Percentiles rank a stretch among this genome's conserved stretches.
Evolutionary conservation across 2,113 vertebrate genomes (phyloP).

Genomic region (Hemiscyllium ocellatum): DNA sequence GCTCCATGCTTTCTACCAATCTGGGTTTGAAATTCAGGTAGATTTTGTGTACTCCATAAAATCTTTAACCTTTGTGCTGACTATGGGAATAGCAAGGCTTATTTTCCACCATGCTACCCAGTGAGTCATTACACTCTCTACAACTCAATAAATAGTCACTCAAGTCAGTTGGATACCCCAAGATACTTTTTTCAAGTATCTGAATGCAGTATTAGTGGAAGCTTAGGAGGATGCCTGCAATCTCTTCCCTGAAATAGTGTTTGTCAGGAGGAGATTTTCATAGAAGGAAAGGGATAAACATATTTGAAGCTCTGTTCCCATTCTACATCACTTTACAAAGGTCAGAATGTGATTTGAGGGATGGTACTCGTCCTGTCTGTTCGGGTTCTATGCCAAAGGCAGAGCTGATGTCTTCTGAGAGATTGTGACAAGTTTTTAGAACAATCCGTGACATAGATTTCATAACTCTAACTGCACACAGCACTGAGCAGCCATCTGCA

Average conservation of each 20-base stretch:
- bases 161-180: not conserved
- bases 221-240: no score
- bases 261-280: not conserved
- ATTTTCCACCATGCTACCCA: no score
- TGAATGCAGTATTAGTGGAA: not conserved
- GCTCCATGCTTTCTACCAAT: no score
- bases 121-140: no score
- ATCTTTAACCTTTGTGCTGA: no score
- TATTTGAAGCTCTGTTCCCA: not conserved
- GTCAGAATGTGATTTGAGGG: not conserved
- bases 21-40: no score
- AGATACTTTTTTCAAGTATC: not conserved
- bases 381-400: not conserved
- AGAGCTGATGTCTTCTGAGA: not conserved
- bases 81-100: no score
- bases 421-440: not conserved
- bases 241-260: not conserved
- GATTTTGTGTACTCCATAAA: no score
- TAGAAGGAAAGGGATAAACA: not conserved
- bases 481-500: not conserved
- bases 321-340: not conserved
- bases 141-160: not conserved
- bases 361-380: not conserved
- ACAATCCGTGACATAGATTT: not conserved
- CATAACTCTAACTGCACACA: not conserved